Base-by-base conservation (phyloP, 2,888 invertebrate genomes). In the Sympetrum striolatum region DNA sequence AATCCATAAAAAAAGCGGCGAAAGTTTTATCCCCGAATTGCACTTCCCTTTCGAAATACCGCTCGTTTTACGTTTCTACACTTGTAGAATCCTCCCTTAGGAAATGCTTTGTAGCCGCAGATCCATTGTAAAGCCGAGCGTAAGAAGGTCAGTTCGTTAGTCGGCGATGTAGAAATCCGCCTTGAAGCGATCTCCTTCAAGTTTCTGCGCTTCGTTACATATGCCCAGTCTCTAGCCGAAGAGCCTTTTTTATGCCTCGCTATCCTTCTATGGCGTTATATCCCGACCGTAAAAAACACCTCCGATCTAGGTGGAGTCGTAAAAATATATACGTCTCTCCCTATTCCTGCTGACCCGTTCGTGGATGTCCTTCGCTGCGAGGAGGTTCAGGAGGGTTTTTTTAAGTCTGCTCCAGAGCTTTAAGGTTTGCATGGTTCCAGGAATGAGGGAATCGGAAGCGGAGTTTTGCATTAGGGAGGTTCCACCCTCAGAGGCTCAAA, bases 211-310 rank as follows among this genome's bases (percentile, higher is more conserved):
- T 35, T 53, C 5, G 53, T 22, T 39, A 22, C 37, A 15, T 48
- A 25, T 48, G 25, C 81, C 25, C 81, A 2, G 53, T 22, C 18
- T 22, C 37, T 44, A n/a, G 22, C 81, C 48, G 2, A 8, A 25
- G 44, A 12, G 2, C 37, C 58, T 5, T 48, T 48, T 81, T 48
- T 81, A 39, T 81, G 31, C 58, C 82, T 82, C 82, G 25, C 48
- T 48, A 18, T 39, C 81, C 8, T 31, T 35, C 86, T 58, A 64
- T 37, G 86, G 37, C 58, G 86, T 58, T 64, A 64, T 82, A 82
- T 60, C 22, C 25, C 25, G 82, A 6, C n/a, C 86, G 86, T 86
- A 86, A 86, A 86, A 53, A 86, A 60, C 60, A 37, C 60, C 86
- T 86, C 60, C 35, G 18, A 53, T 82, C 82, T 35, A 58, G 86